phyloP scores from a whole-genome alignment of 2,888 invertebrate genomes.

The Pantelozetes paolii region DNA sequence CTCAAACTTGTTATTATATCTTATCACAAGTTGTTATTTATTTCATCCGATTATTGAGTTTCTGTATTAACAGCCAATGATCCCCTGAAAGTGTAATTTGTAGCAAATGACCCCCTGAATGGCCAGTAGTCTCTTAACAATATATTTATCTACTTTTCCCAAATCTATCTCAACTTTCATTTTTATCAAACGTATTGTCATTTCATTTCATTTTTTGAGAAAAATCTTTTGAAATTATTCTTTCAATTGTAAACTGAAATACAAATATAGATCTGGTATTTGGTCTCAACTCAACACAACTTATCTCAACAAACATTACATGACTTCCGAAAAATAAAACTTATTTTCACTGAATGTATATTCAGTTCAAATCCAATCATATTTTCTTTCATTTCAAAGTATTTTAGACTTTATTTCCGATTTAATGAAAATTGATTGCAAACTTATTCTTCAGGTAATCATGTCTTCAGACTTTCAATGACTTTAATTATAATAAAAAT shows the following conservation, averaged over 20 bases:
- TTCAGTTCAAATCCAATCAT: background rate
- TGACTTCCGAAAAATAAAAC: background rate
- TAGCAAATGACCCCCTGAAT: no score
- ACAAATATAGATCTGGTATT: background rate
- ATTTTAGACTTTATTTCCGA: conserved; percentile 9
- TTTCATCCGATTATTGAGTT: no score
- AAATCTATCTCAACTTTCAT: no score
- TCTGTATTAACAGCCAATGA: no score
- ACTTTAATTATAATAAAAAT: background rate
- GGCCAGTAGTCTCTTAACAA: no score
- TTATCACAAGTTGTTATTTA: no score
- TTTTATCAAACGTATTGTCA: background rate
- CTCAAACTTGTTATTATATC: no score
- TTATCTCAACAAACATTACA: background rate
- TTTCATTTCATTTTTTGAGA: background rate
- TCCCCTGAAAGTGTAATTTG: no score
- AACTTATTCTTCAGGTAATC: background rate
- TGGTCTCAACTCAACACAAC: background rate
- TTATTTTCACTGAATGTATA: background rate
- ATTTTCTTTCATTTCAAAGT: background rate
- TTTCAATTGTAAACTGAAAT: background rate
- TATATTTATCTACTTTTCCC: no score
- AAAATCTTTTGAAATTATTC: background rate
- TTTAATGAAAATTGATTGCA: background rate
- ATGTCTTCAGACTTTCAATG: background rate